A percentile compares a stretch with the other conserved stretches of the same genome.
Conservation (phyloP, 2,113 vertebrate species). For the Ramphastos sulfuratus region DNA sequence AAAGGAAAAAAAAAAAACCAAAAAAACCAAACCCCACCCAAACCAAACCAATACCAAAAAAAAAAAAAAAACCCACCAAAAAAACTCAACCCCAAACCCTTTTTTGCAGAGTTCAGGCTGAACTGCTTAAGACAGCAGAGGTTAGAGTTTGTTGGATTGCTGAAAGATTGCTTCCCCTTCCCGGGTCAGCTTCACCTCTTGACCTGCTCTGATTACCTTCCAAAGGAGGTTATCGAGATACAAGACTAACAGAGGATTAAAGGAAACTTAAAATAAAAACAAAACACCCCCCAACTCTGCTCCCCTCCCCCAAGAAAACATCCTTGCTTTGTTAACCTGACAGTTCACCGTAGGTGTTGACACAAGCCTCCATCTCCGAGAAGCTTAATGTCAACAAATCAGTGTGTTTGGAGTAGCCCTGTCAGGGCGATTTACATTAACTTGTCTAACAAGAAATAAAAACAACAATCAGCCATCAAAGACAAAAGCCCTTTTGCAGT, state of each 20-base stretch:
- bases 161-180: constrained; percentile 64
- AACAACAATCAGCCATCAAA: constrained; percentile 57
- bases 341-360: constrained; percentile 65
- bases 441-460: constrained; percentile 68
- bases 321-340: constrained; percentile 68
- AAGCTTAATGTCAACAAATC: constrained; percentile 65
- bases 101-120: background rate
- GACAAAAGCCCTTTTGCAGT: constrained; percentile 52
- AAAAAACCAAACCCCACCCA: too few relatives aligned
- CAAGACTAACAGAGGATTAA: constrained; percentile 64
- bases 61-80: background rate
- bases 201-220: constrained; percentile 56
- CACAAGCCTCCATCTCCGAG: constrained; percentile 62
- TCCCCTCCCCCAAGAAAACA: constrained; percentile 58
- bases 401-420: constrained; percentile 58
- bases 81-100: background rate
- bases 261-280: constrained; percentile 68
- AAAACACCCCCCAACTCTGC: background rate
- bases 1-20: accelerated
- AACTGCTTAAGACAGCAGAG: background rate
- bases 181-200: constrained; percentile 48
- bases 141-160: background rate
- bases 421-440: constrained; percentile 65
- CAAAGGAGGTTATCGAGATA: constrained; percentile 61
- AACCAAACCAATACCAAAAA: too few relatives aligned